Evolutionary conservation across 2,888 invertebrate species (phyloP), one percentile per base, ranked within the genome.

Genomic region (Sicus ferrugineus): DNA sequence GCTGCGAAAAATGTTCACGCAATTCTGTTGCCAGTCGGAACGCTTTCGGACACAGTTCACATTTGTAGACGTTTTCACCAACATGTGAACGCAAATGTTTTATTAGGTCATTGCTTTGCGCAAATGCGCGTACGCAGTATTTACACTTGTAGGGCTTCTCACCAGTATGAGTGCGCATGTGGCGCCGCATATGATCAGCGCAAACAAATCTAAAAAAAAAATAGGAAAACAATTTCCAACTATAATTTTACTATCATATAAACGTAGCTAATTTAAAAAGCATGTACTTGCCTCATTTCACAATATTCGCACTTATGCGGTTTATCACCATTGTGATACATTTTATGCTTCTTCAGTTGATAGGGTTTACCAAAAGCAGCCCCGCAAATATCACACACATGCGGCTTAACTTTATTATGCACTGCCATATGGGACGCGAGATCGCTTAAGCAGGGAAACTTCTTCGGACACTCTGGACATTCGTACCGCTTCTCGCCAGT

Each of bases 361-460:
- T 86, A 87, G 1, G 85, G 84, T 73, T 88, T 88, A 0, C 88
- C 88, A 76, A 89, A 88, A 19, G 86, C 75, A 72, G 90, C 88
- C 11, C 89, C 88, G 74, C 91, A 91, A 67, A 88, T 86, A 56
- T 88, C 88, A 73, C 91, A 91, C 72, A 88, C 88, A 81, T 88
- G 89, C 0, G 90, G 90, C 72, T 90, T 80, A 16, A 86, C 87
- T 21, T 89, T 86, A 0, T 85, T 84, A 74, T 88, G 89, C 0
- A 87, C 87, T 1, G 80, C 79, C 26, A 79, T 79, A 72, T 89
- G 89, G 0, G 86, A 85, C 52, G 87, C 86, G 16, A 88, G 77
- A 70, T 79, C 80, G 86, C 88, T 88, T 83, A 88, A 88, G 64
- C 88, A 88, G 42, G 85, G 84, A 74, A 89, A 89, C 6, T 84